Evolutionary conservation across 2,888 invertebrate species (phyloP).

Genomic region (Macrophya annulata): DNA sequence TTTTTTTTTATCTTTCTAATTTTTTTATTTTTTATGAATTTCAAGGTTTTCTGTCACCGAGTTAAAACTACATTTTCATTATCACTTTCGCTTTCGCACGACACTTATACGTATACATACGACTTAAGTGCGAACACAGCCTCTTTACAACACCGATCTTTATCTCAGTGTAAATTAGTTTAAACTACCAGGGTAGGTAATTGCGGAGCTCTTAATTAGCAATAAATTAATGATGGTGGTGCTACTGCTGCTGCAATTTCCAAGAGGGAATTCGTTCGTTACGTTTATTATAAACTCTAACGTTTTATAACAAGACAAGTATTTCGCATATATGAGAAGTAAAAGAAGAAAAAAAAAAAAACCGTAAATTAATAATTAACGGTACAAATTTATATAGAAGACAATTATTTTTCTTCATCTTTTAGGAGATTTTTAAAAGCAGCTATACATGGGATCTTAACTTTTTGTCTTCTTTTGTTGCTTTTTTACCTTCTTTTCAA

Average conservation of each 20-base stretch:
- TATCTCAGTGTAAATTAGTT: slow-evolving; percentile 37
- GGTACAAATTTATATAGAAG: not conserved
- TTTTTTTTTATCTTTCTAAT: not conserved
- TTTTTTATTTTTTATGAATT: not conserved
- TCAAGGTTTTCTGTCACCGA: not conserved
- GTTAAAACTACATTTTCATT: not conserved
- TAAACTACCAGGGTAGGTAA: not conserved
- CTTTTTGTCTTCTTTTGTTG: no score
- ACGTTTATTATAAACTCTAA: not conserved
- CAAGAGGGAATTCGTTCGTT: slow-evolving; percentile 6
- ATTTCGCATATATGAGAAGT: not conserved
- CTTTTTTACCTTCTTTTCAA: no score
- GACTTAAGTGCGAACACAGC: slow-evolving; percentile 1
- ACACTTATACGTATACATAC: not conserved
- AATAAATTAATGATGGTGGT: not conserved
- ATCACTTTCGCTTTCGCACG: slow-evolving; percentile 22
- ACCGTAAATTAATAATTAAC: not conserved
- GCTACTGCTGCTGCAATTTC: not conserved
- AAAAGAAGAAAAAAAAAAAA: not conserved
- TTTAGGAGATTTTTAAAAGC: no score
- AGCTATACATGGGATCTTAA: no score
- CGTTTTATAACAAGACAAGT: not conserved
- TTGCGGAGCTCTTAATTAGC: slow-evolving; percentile 11
- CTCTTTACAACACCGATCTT: slow-evolving; percentile 21
- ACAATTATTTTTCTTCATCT: no score